Evolutionary conservation across 2,113 vertebrate species (phyloP), one percentile per base, ranked within the genome.

Genomic region (Halcyon malimbica): DNA sequence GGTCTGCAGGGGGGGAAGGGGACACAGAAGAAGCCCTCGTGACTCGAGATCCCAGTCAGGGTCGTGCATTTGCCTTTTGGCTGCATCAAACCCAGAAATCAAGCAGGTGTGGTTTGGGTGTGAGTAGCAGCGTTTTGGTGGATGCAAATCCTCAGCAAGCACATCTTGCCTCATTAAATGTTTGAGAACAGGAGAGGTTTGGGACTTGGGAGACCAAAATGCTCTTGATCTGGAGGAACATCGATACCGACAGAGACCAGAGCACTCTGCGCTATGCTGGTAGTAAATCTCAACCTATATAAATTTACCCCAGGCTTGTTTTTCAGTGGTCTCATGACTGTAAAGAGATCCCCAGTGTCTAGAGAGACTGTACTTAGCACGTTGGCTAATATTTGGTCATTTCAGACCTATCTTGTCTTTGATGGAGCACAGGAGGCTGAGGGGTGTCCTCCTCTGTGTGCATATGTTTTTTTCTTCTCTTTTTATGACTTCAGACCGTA

Each of bases 1-100:
- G 16, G 21, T 53, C 41, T 87, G 21, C 1, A 1, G 50, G 16
- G 37, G 42, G 13, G 37, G 18, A 71, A 46, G 18, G 19, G 41
- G 19, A 19, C 37, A n/a, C 26, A 20, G 7, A 51, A 51, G 25
- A 68, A 79, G 28, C 21, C 39, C 3, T 6, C 0, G 0, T 2
- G 6, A 25, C 73, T 62, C 26, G 33, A 62, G 39, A 35, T 6
- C 50, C 28, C 51, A 24, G 16, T 18, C 18, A 70, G 35, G 31
- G 10, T 3, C 15, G 1, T 37, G 23, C 41, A 42, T 2, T 0
- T 1, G 3, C 0, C 0, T 67, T 83, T 87, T 21, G 56, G 14
- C 33, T 80, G 35, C 37, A 31, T 9, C 41, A 67, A 39, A 39
- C 14, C 17, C 73, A 71, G 10, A 15, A 44, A 39, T 21, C n/a